A percentile compares a stretch with the other conserved stretches of the same genome.
Conservation (phyloP, 2,888 invertebrate genomes). For the Eristalis tenax region DNA sequence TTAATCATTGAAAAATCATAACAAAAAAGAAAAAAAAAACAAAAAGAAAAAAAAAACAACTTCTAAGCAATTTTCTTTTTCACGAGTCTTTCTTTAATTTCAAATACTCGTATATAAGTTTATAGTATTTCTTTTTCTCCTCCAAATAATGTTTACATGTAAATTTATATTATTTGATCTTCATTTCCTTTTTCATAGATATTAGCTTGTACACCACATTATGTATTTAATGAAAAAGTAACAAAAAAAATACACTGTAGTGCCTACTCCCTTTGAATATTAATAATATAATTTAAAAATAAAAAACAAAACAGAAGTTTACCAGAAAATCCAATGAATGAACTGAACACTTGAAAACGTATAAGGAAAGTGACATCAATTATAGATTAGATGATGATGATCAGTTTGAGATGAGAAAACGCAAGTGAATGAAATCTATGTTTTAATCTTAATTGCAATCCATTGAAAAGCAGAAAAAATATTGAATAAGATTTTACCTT, state of each 20-base stretch:
- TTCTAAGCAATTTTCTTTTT: slow-evolving; percentile 18
- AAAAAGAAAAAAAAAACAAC: slow-evolving; percentile 23
- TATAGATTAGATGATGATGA: slow-evolving; percentile 54
- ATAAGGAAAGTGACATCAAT: slow-evolving; percentile 73
- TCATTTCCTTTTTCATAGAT: slow-evolving; percentile 49
- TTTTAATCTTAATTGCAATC: slow-evolving; percentile 27
- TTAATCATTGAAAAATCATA: slow-evolving; percentile 29
- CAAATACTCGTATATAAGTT: slow-evolving; percentile 21
- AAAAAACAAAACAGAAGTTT: slow-evolving; percentile 72
- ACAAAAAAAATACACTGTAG: slow-evolving; percentile 75
- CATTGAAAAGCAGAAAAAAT: slow-evolving; percentile 12
- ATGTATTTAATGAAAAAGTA: slow-evolving; percentile 67
- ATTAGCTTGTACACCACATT: slow-evolving; percentile 71
- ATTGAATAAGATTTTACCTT: slow-evolving; percentile 76
- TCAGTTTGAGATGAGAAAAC: slow-evolving; percentile 74
- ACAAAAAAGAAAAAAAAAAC: slow-evolving; percentile 34
- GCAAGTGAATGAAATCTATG: slow-evolving; percentile 79
- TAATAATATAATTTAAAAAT: slow-evolving; percentile 68
- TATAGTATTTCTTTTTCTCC: slow-evolving; percentile 24
- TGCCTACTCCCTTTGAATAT: slow-evolving; percentile 75
- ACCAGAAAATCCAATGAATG: slow-evolving; percentile 58
- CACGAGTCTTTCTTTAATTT: slow-evolving; percentile 21
- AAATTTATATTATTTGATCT: slow-evolving; percentile 17
- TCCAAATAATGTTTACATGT: slow-evolving; percentile 28
- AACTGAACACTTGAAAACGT: not conserved